A percentile compares a stretch with the other conserved stretches of the same genome.
These are phyloP conservation scores for Oncorhynchus kisutch DNA, from an alignment of 2,113 vertebrate genomes.

Conservation along the genomic window DNA sequence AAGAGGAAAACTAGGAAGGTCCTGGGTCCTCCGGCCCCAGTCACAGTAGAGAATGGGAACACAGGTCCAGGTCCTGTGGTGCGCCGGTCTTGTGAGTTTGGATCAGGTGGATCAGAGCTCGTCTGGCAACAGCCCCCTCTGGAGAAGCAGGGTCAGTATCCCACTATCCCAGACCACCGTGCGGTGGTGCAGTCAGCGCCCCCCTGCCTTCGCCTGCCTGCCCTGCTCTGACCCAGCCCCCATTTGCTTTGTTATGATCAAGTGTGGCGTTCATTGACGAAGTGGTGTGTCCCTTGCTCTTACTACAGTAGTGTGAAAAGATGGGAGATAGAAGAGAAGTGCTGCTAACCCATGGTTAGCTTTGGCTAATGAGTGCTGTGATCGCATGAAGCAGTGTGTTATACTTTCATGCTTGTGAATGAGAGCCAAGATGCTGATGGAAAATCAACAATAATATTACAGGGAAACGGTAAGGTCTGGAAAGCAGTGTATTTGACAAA, in stretches of 20 bases:
- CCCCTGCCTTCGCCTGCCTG: not conserved
- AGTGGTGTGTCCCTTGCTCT: not conserved
- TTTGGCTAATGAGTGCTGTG: conserved; percentile 27
- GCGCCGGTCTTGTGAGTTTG: conserved; percentile 50
- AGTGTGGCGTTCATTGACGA: not conserved
- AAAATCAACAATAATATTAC: conserved; percentile 38
- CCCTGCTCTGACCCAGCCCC: not conserved
- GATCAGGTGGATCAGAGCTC: conserved; percentile 40
- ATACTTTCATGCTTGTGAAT: conserved; percentile 15
- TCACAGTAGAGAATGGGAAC: conserved; percentile 49
- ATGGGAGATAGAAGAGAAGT: not conserved
- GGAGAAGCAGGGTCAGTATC: conserved; percentile 35
- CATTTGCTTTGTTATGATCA: conserved; percentile 22
- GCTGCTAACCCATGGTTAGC: conserved; percentile 40
- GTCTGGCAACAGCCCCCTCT: conserved; percentile 25
- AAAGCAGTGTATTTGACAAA: conserved; percentile 7
- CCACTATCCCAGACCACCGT: not conserved
- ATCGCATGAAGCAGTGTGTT: conserved; percentile 34
- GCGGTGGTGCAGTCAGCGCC: conserved; percentile 3
- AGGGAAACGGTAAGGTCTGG: conserved; percentile 4
- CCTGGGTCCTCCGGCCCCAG: conserved; percentile 3
- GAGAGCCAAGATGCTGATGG: conserved; percentile 36
- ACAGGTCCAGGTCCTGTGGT: conserved; percentile 4
- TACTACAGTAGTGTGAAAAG: not conserved
- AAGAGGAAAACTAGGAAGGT: conserved; percentile 37